These are phyloP conservation scores for Branchinecta sandiegonensis DNA, from an alignment of 2,888 invertebrate species.

Conservation along the genomic window DNA sequence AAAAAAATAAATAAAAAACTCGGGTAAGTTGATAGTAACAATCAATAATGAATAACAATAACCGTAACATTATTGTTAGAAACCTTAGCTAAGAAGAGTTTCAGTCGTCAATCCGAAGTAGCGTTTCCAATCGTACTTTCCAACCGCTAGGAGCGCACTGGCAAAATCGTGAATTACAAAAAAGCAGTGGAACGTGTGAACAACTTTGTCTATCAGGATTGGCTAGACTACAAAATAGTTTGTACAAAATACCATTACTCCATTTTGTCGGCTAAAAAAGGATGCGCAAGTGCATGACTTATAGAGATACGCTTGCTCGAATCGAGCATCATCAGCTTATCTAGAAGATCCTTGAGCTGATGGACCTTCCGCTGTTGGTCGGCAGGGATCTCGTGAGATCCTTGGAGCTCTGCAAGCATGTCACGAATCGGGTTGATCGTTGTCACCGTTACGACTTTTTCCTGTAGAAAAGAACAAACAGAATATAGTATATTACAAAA, in stretches of 20 bases:
- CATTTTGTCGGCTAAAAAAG: constrained; percentile 89
- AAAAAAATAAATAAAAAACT: too few relatives aligned
- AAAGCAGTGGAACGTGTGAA: too few relatives aligned
- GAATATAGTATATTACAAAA: too few relatives aligned
- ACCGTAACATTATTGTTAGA: too few relatives aligned
- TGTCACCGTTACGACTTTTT: constrained; percentile 76
- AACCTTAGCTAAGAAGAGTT: too few relatives aligned
- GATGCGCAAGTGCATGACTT: constrained; percentile 82
- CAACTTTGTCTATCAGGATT: neutral
- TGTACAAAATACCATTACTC: constrained; percentile 27
- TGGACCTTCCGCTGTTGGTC: constrained; percentile 79
- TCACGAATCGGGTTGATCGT: constrained; percentile 74
- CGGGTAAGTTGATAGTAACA: too few relatives aligned
- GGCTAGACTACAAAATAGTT: constrained; percentile 18
- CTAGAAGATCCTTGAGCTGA: constrained; percentile 81
- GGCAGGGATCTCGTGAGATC: constrained; percentile 70
- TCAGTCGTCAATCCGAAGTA: too few relatives aligned
- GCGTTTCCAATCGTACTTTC: too few relatives aligned
- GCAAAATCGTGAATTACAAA: too few relatives aligned
- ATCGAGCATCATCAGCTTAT: constrained; percentile 79
- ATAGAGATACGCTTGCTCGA: constrained; percentile 83
- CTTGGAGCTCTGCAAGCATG: constrained; percentile 69
- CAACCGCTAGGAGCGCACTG: too few relatives aligned
- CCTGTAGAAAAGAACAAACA: constrained; percentile 45
- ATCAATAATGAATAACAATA: too few relatives aligned